Base-by-base conservation (phyloP, 2,888 invertebrate species). In the Lysandra bellargus region DNA sequence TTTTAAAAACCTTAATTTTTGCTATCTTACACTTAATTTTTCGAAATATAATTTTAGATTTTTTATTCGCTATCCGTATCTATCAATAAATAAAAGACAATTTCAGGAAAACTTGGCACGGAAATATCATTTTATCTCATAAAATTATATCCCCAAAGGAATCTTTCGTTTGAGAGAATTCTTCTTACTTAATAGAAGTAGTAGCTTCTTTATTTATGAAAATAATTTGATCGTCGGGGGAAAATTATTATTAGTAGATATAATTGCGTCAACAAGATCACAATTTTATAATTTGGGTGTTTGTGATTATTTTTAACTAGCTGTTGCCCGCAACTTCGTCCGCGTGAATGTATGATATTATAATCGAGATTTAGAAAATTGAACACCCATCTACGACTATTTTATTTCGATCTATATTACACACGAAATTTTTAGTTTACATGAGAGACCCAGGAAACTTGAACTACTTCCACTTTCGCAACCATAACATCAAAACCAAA, bases 61-160 rank as follows among this genome's bases (percentile, higher is more conserved):
- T 49, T 49, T 75, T 14, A 69, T 69, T 44, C 44, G n/a, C 74
- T n/a, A n/a, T 9, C 44, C 40, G 17, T 74, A 74, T 74, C 74
- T 49, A 75, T 49, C 75, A 57, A 57, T 76, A 76, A 76, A 57
- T 76, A 76, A 76, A 76, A 76, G 53, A 76, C 33, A 33, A n/a
- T 57, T 17, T 76, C 57, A 53, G 57, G 49, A 76, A 76, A 76
- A 76, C 76, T 76, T 76, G 76, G 76, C 76, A 76, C 53, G 76
- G 76, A 76, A 76, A 76, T 76, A 76, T 57, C 49, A 76, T 53
- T 76, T 76, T 76, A 76, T 76, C 30, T 17, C 53, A 76, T 76
- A 76, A 53, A 53, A 76, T 33, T 53, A 76, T 53, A 53, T 76
- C 30, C 76, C 76, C 76, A 49, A 30, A 57, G 76, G 76, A 76